These are phyloP conservation scores for Meloidogyne chitwoodi DNA, from an alignment of 1,140 invertebrate genomes.

Conservation along the genomic window DNA sequence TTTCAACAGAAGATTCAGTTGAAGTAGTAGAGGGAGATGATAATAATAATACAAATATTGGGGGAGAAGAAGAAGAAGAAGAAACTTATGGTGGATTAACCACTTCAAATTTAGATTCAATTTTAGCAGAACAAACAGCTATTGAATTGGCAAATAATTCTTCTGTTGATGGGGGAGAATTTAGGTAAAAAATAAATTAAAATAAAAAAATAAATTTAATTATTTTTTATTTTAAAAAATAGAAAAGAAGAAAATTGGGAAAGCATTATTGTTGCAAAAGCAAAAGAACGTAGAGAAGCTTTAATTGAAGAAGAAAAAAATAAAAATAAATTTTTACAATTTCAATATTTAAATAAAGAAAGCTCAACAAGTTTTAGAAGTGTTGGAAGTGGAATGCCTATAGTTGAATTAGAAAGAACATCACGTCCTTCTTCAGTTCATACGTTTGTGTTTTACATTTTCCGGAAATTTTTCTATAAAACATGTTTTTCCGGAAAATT, in stretches of 20 bases:
- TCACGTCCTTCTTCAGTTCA: conserved; percentile 16
- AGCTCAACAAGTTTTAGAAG: neutral
- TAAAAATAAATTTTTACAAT: neutral
- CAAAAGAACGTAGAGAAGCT: neutral
- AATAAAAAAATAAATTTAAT: no score
- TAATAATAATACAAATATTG: neutral
- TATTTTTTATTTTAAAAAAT: neutral
- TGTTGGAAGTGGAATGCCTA: neutral
- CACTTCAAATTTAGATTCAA: conserved; percentile 20
- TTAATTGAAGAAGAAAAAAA: neutral
- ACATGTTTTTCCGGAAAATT: no score
- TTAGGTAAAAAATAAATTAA: neutral
- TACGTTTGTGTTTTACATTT: neutral
- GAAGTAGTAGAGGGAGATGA: neutral
- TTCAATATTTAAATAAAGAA: neutral
- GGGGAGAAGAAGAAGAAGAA: neutral
- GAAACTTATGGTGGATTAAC: conserved; percentile 10
- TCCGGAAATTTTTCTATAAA: no score
- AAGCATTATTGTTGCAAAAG: conserved; percentile 4
- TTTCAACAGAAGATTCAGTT: conserved; percentile 17
- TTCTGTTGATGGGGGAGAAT: neutral
- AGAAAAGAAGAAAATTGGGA: neutral
- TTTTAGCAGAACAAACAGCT: conserved; percentile 7
- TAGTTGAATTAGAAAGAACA: conserved; percentile 4
- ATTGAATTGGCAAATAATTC: conserved; percentile 9